Evolutionary conservation across 2,113 vertebrate species (phyloP).

Genomic region (Pelobates fuscus): DNA sequence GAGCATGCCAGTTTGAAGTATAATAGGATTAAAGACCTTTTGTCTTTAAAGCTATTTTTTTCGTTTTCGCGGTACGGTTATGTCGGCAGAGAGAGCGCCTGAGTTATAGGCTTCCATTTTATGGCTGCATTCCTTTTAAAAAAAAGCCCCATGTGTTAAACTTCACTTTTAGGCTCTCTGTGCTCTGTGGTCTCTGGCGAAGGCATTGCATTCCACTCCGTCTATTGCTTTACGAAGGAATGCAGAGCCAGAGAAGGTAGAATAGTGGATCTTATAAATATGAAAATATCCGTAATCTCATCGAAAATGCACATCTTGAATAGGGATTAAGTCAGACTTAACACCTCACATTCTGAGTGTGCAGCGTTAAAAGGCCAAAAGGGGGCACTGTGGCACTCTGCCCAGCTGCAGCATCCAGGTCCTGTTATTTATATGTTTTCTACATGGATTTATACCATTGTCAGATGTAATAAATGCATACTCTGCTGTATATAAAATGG

Average conservation of each 20-base stretch:
- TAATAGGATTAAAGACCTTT: constrained; percentile 49
- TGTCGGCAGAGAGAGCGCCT: constrained; percentile 53
- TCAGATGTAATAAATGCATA: neutral
- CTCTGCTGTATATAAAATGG: too few species aligned
- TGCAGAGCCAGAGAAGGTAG: constrained; percentile 69
- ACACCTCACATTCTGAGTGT: constrained; percentile 52
- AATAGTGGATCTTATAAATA: constrained; percentile 68
- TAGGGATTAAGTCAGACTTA: constrained; percentile 61
- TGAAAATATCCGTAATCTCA: constrained; percentile 69
- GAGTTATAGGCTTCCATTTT: constrained; percentile 63
- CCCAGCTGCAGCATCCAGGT: constrained; percentile 31
- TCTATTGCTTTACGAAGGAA: constrained; percentile 81
- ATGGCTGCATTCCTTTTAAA: constrained; percentile 73
- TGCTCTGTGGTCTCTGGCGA: constrained; percentile 80
- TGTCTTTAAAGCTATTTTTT: constrained; percentile 46
- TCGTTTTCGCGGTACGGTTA: constrained; percentile 51
- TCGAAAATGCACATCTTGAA: constrained; percentile 65
- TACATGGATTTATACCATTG: neutral
- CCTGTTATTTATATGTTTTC: neutral
- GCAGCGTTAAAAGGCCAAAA: constrained; percentile 71
- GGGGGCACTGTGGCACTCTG: constrained; percentile 82
- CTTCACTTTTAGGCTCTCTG: constrained; percentile 73
- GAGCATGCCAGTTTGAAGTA: constrained; percentile 50
- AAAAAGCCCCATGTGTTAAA: constrained; percentile 78
- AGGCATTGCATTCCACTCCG: constrained; percentile 74